Conservation (phyloP, 2,888 invertebrate species). For the Drosophila niveifrons region DNA sequence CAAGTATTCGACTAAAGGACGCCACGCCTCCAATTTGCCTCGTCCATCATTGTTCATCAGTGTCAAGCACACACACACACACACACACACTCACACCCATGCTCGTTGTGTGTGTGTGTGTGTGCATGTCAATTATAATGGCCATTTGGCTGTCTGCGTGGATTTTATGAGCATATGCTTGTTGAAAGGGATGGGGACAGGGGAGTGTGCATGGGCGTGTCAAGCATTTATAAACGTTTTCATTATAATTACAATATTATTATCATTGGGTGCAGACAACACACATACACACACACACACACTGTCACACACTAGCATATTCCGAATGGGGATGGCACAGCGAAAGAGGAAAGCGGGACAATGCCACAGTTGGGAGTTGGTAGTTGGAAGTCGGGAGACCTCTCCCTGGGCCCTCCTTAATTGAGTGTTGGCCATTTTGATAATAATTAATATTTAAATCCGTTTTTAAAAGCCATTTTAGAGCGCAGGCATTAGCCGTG, state of each 20-base stretch:
- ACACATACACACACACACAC: slow-evolving; percentile 8
- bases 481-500: slow-evolving; percentile 15
- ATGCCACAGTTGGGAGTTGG: too few species aligned
- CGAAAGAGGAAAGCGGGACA: background rate
- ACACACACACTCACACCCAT: background rate
- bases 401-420: slow-evolving; percentile 7
- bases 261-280: slow-evolving; percentile 49
- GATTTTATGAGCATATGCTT: slow-evolving; percentile 24
- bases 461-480: slow-evolving; percentile 46
- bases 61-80: slow-evolving; percentile 19
- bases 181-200: slow-evolving; percentile 8
- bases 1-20: slow-evolving; percentile 33
- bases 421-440: slow-evolving; percentile 64
- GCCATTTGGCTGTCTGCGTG: slow-evolving; percentile 18
- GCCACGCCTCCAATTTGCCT: slow-evolving; percentile 27
- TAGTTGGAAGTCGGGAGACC: background rate
- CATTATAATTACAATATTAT: slow-evolving; percentile 73
- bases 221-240: slow-evolving; percentile 63
- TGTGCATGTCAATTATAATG: slow-evolving; percentile 38
- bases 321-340: background rate
- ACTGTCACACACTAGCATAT: slow-evolving; percentile 8
- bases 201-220: slow-evolving; percentile 36
- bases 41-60: slow-evolving; percentile 49
- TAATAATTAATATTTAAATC: slow-evolving; percentile 72
- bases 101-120: background rate